Evolutionary conservation across 2,888 invertebrate genomes (phyloP), one percentile per base, ranked within the genome.

Genomic region (Tribolium freemani): DNA sequence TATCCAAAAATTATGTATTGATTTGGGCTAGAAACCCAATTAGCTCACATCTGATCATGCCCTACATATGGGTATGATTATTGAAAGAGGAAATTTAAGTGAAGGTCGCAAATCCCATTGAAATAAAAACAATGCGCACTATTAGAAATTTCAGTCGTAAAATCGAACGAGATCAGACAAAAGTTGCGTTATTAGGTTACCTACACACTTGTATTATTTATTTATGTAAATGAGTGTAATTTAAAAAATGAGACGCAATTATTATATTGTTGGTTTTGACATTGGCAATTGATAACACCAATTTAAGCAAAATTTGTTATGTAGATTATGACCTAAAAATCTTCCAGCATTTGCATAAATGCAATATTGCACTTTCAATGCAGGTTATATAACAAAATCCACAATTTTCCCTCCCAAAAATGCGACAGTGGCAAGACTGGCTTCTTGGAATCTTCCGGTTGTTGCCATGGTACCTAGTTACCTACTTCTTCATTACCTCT

Each of bases 201-300:
- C 72, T 72, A 20, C n/a, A 26, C 51, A 72, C 61, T 68, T 38
- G 20, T 67, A 66, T 68, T 67, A 68, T 67, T 72, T 72, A 69
- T 72, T 69, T 72, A 73, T 73, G 73, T 69, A 73, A 73, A 73
- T 73, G 38, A 54, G 61, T 54, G 53, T 56, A 70, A 70, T 73
- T 67, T 72, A 53, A 66, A 74, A 77, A 76, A 72, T 78, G 69
- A 78, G 72, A 72, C 78, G 78, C 75, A 77, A 74, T 77, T 78
- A 71, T 75, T 66, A 73, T 71, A 75, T 76, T 73, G 73, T 72
- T 66, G 68, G 73, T 77, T 77, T 75, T 78, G 76, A 74, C 78
- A 78, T 76, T 77, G 74, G 69, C 73, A 75, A 73, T 66, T 72
- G 74, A 74, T 75, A 74, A 75, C 74, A 76, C 73, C 75, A 69